Evolutionary conservation across 1,140 invertebrate species (phyloP).

Genomic region (Drepana arcuata): DNA sequence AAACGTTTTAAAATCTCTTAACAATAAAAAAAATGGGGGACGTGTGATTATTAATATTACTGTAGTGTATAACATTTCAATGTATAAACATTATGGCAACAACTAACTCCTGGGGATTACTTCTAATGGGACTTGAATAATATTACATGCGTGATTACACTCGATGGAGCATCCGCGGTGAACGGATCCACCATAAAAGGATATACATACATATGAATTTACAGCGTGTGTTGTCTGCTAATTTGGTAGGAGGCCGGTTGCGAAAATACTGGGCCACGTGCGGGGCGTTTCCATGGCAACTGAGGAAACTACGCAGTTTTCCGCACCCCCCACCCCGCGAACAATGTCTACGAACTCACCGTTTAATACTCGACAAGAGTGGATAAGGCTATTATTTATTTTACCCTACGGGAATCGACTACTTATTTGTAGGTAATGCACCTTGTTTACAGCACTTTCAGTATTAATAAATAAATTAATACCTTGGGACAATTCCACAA

Average conservation of each 20-base stretch:
- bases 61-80: conserved; percentile 14
- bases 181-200: conserved; percentile 22
- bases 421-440: too few species aligned
- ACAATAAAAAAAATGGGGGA: conserved; percentile 18
- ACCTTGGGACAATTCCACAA: too few species aligned
- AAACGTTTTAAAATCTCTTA: conserved; percentile 32
- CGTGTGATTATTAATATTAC: conserved; percentile 35
- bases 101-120: neutral
- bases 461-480: too few species aligned
- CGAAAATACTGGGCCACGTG: conserved; percentile 36
- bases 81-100: conserved; percentile 1
- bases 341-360: conserved; percentile 14
- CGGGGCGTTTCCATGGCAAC: conserved; percentile 62
- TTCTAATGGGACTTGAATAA: conserved; percentile 4
- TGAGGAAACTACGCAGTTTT: conserved; percentile 61
- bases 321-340: conserved; percentile 23
- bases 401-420: too few species aligned
- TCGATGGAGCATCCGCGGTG: conserved; percentile 24
- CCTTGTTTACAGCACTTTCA: too few species aligned
- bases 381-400: conserved; percentile 14
- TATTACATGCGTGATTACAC: conserved; percentile 30
- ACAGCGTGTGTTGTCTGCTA: conserved; percentile 30
- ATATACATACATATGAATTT: conserved; percentile 32
- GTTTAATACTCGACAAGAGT: conserved; percentile 15
- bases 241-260: conserved; percentile 34